Conservation (phyloP, 1,140 invertebrate species). For the Drosophila kurseongensis region DNA sequence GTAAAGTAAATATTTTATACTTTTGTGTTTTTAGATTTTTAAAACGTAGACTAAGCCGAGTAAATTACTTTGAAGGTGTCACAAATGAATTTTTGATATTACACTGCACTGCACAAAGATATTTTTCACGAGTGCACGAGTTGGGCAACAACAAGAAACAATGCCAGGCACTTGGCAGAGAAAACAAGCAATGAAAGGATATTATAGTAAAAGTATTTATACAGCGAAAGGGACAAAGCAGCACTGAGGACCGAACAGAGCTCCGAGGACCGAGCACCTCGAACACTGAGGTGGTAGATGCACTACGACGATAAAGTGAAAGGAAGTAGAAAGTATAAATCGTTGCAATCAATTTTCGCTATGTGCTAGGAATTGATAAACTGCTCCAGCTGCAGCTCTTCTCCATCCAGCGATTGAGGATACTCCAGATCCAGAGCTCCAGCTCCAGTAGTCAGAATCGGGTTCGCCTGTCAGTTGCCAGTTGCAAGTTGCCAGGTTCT, state of each 20-base stretch:
- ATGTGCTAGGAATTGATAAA: constrained; percentile 81
- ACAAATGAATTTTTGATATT: not conserved
- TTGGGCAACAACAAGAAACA: constrained; percentile 61
- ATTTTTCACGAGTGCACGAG: constrained; percentile 3
- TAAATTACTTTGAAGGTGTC: not conserved
- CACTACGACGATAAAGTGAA: constrained; percentile 76
- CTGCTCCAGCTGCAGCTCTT: constrained; percentile 50
- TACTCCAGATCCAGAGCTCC: constrained; percentile 36
- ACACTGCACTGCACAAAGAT: not conserved
- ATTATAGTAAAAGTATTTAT: constrained; percentile 83
- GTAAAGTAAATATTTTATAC: too few species aligned
- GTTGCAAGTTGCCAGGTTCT: constrained; percentile 48
- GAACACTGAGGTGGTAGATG: constrained; percentile 46
- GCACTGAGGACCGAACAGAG: constrained; percentile 12
- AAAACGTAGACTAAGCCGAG: not conserved
- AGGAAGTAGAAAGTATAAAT: constrained; percentile 84
- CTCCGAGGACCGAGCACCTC: constrained; percentile 6
- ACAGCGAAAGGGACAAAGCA: constrained; percentile 66
- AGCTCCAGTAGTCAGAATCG: not conserved
- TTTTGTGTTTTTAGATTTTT: too few species aligned
- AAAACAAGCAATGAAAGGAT: constrained; percentile 82
- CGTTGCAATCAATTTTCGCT: constrained; percentile 83
- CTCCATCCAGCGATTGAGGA: constrained; percentile 29
- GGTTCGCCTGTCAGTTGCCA: constrained; percentile 45
- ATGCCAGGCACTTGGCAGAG: constrained; percentile 72